phyloP scores from a whole-genome alignment of 2,888 invertebrate genomes.

The Dryobota labecula region DNA sequence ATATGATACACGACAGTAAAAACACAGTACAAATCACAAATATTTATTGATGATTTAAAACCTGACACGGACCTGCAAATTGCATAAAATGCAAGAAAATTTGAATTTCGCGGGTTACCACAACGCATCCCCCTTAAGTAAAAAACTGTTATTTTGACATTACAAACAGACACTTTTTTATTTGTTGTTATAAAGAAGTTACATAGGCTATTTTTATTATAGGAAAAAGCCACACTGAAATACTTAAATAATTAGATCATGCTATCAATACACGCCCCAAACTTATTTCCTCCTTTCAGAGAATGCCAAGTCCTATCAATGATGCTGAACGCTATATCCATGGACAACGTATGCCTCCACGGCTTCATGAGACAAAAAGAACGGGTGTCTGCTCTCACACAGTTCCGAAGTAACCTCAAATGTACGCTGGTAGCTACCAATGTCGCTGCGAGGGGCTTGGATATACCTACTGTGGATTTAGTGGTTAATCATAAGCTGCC shows the following conservation, averaged over 20 bases:
- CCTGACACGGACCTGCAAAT: too few species aligned
- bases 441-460: constrained; percentile 98
- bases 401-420: constrained; percentile 97
- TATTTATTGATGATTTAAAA: too few species aligned
- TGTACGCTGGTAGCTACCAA: constrained; percentile 98
- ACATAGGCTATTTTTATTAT: too few species aligned
- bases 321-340: constrained; percentile 96
- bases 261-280: background rate
- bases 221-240: too few species aligned
- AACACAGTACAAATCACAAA: too few species aligned
- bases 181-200: too few species aligned
- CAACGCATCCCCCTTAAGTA: too few species aligned
- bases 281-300: constrained; percentile 83
- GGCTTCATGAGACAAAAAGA: constrained; percentile 97
- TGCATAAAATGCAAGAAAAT: too few species aligned
- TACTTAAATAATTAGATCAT: background rate
- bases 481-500: constrained; percentile 99
- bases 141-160: too few species aligned
- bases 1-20: too few species aligned
- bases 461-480: constrained; percentile 98
- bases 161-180: too few species aligned
- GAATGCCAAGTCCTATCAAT: constrained; percentile 97
- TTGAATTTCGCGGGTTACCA: too few species aligned
- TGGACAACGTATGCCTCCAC: constrained; percentile 97
- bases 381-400: constrained; percentile 95